A percentile compares a stretch with the other conserved stretches of the same genome.
These are phyloP conservation scores for Hassar affinis DNA, from an alignment of 2,113 vertebrate genomes.

Conservation along the genomic window DNA sequence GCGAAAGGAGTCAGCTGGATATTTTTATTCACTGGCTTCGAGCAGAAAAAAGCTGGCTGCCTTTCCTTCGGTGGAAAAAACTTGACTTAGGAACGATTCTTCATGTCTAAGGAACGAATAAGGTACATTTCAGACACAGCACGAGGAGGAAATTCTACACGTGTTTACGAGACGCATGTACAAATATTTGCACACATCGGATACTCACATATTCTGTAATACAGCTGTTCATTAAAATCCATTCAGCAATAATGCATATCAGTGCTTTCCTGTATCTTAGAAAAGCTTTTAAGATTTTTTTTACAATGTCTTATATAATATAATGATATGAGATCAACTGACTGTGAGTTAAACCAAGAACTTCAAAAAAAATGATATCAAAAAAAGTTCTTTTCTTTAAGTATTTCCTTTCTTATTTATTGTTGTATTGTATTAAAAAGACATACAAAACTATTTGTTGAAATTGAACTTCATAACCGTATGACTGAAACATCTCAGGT, in stretches of 20 bases:
- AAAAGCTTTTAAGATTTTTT: background rate
- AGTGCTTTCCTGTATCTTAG: background rate
- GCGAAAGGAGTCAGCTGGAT: background rate
- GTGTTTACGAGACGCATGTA: too few relatives aligned
- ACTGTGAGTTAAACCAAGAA: background rate
- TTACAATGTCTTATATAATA: background rate
- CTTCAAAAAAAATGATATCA: too few relatives aligned
- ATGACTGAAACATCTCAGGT: background rate
- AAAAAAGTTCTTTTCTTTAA: background rate
- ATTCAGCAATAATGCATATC: background rate
- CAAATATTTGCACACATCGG: background rate
- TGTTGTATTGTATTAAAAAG: background rate
- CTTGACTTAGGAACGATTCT: background rate
- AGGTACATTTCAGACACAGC: background rate
- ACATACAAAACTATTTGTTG: background rate
- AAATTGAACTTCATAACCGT: too few relatives aligned
- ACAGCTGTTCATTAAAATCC: background rate
- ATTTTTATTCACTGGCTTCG: background rate
- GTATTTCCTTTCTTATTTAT: background rate
- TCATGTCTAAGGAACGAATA: background rate
- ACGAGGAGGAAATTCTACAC: background rate
- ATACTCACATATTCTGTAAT: background rate
- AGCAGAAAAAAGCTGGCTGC: constrained; percentile 28
- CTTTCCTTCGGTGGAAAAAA: constrained; percentile 39
- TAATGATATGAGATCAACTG: background rate